Evolutionary conservation across 2,113 vertebrate species (phyloP).

Genomic region (Lepus timidus): DNA sequence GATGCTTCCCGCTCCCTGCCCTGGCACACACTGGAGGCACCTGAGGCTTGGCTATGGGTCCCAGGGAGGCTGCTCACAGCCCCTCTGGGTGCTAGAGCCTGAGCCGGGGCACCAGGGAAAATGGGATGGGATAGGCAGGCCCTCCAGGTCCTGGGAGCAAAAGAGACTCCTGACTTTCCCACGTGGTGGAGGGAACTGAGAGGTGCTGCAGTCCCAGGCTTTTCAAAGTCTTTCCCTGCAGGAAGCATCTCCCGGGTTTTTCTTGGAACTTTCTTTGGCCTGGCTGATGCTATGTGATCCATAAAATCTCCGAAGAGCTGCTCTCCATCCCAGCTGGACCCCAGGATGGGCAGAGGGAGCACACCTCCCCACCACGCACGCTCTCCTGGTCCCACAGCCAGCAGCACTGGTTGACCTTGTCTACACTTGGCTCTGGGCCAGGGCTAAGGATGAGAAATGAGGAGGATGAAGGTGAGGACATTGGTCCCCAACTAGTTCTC

Average conservation of each 20-base stretch:
- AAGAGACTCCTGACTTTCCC: neutral
- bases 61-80: neutral
- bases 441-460: neutral
- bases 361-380: neutral
- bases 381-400: neutral
- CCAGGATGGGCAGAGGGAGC: neutral
- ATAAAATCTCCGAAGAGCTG: neutral
- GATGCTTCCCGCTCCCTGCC: neutral
- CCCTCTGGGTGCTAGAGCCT: neutral
- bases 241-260: neutral
- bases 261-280: neutral
- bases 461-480: neutral
- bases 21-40: neutral
- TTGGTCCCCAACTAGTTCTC: neutral
- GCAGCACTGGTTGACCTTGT: neutral
- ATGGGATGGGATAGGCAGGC: neutral
- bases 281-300: neutral
- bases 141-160: neutral
- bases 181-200: neutral
- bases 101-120: neutral
- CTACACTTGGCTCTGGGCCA: neutral
- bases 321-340: neutral
- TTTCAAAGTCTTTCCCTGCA: constrained; percentile 23
- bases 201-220: neutral
- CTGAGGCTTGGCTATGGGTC: constrained; percentile 15